phyloP scores from a whole-genome alignment of 2,888 invertebrate genomes.

The Hirudinaria manillensis region DNA sequence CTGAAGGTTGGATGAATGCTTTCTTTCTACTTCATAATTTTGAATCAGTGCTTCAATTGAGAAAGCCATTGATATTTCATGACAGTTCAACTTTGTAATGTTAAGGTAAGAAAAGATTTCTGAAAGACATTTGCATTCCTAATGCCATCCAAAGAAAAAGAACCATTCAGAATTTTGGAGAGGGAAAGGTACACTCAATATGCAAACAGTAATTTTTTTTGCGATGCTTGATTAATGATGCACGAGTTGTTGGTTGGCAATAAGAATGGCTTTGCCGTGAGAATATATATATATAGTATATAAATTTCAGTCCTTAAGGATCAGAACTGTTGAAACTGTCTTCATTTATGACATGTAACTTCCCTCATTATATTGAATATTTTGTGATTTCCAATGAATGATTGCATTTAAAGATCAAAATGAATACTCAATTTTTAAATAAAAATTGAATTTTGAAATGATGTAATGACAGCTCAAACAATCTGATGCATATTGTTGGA shows the following conservation, averaged over 20 bases:
- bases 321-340: background rate
- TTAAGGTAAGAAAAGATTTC: conserved; percentile 7
- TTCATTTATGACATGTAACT: background rate
- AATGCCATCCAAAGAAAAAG: conserved; percentile 14
- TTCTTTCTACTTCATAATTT: no score
- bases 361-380: background rate
- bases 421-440: no score
- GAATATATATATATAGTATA: no score
- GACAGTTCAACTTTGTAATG: background rate
- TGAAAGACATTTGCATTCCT: conserved; percentile 13
- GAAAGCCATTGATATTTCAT: no score
- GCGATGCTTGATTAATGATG: no score
- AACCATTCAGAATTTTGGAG: conserved; percentile 28
- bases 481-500: conserved; percentile 78
- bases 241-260: no score
- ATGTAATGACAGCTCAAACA: conserved; percentile 32
- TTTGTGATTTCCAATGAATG: background rate
- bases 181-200: conserved; percentile 28
- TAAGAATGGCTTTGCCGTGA: no score
- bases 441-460: background rate
- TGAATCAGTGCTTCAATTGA: no score
- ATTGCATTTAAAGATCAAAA: no score
- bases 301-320: background rate
- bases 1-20: no score
- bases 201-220: no score